These are phyloP conservation scores for Theocolax elegans DNA, from an alignment of 1,140 invertebrate genomes.

Conservation along the genomic window DNA sequence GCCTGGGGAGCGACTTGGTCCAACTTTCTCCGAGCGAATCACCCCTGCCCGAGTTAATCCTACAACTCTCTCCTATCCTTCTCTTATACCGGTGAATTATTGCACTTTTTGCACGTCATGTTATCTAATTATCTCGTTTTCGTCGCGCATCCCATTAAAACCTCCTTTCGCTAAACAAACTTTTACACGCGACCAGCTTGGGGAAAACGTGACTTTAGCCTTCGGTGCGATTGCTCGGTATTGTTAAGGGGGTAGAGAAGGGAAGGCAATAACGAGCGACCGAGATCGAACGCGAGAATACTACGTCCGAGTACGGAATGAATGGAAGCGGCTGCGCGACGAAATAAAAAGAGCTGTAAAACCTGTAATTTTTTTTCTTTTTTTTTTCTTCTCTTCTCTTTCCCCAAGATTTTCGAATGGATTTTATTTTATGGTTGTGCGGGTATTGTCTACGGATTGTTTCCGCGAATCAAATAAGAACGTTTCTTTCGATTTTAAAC, in stretches of 20 bases:
- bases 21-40: background rate
- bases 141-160: background rate
- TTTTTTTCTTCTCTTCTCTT: background rate
- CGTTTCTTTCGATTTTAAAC: too few relatives aligned
- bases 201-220: too few relatives aligned
- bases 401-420: background rate
- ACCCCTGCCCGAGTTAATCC: too few relatives aligned
- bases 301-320: too few relatives aligned
- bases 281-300: background rate
- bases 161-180: background rate
- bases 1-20: too few relatives aligned
- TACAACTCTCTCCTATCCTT: too few relatives aligned
- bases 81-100: background rate
- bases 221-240: too few relatives aligned
- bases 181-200: too few relatives aligned
- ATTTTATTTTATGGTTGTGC: background rate
- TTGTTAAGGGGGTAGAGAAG: too few relatives aligned
- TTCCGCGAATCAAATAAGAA: too few relatives aligned
- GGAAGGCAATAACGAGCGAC: background rate
- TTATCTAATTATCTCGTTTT: conserved; percentile 13
- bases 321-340: too few relatives aligned
- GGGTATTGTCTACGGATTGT: background rate
- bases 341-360: background rate
- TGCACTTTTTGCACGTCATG: background rate
- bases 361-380: background rate